Conservation (phyloP, 2,888 invertebrate species). For the Agrenia bidenticulata region DNA sequence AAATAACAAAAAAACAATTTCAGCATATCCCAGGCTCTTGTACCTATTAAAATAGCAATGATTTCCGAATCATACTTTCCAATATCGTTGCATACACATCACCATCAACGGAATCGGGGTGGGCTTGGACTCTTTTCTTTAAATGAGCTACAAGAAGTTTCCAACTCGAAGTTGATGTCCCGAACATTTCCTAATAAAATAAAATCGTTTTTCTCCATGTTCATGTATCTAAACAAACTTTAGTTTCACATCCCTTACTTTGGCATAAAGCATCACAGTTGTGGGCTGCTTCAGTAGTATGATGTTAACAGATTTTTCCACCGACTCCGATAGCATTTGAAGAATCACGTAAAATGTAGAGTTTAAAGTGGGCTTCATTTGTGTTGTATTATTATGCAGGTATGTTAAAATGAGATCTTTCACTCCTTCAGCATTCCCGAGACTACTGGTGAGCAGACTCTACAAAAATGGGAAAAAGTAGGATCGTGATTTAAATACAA, state of each 20-base stretch:
- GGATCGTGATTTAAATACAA: not conserved
- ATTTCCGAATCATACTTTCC: slow-evolving; percentile 51
- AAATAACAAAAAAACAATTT: no score
- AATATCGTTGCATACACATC: slow-evolving; percentile 50
- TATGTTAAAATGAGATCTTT: slow-evolving; percentile 41
- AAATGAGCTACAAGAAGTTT: slow-evolving; percentile 46
- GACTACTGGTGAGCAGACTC: slow-evolving; percentile 47
- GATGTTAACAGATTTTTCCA: slow-evolving; percentile 41
- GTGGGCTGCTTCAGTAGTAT: slow-evolving; percentile 46
- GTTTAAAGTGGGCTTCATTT: slow-evolving; percentile 26
- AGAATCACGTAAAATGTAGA: slow-evolving; percentile 38
- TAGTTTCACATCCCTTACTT: slow-evolving; percentile 58
- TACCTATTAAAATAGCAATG: no score
- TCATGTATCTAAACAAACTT: not conserved
- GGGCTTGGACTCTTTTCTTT: slow-evolving; percentile 44
- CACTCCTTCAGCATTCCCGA: slow-evolving; percentile 38
- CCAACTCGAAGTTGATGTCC: slow-evolving; percentile 44
- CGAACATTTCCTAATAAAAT: slow-evolving; percentile 50
- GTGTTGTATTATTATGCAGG: slow-evolving; percentile 35
- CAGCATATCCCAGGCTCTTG: no score
- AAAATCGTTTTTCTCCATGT: not conserved
- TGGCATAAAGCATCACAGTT: slow-evolving; percentile 66
- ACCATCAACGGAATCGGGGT: slow-evolving; percentile 38
- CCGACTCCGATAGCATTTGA: slow-evolving; percentile 44
- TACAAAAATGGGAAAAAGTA: slow-evolving; percentile 20